These are phyloP conservation scores for Iguana delicatissima DNA, from an alignment of 2,797 vertebrate genomes.

Conservation along the genomic window DNA sequence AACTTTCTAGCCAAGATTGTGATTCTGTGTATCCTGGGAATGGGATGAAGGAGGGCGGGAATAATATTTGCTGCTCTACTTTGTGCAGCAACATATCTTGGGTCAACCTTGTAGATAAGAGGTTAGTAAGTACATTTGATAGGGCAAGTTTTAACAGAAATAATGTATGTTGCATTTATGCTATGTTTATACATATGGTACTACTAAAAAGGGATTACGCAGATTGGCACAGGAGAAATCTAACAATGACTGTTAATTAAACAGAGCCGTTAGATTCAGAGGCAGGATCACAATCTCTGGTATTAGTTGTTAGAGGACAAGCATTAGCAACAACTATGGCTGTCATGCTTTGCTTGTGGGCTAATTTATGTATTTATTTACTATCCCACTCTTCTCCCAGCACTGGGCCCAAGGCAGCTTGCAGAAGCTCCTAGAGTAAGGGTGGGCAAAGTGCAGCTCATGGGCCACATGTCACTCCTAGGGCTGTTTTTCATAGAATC, in stretches of 20 bases:
- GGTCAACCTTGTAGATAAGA: neutral
- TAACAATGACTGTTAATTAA: neutral
- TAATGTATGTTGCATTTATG: accelerated
- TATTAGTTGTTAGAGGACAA: neutral
- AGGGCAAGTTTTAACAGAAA: slow-evolving; percentile 48
- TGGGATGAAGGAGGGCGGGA: no score
- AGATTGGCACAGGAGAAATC: neutral
- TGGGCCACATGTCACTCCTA: no score
- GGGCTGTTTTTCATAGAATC: no score
- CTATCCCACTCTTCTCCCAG: no score
- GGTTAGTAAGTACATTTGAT: slow-evolving; percentile 57
- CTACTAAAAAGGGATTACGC: neutral
- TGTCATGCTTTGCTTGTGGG: neutral
- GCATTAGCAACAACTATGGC: neutral
- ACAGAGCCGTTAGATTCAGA: neutral
- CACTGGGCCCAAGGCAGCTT: no score
- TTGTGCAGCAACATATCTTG: no score
- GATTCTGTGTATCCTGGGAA: no score
- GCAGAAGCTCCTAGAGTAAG: no score
- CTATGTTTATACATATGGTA: neutral
- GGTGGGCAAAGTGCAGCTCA: no score
- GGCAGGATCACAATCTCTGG: neutral
- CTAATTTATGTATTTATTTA: no score
- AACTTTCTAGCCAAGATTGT: no score
- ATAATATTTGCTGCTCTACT: no score